phyloP scores from a whole-genome alignment of 2,888 invertebrate genomes.

The Chrysomela aeneicollis region DNA sequence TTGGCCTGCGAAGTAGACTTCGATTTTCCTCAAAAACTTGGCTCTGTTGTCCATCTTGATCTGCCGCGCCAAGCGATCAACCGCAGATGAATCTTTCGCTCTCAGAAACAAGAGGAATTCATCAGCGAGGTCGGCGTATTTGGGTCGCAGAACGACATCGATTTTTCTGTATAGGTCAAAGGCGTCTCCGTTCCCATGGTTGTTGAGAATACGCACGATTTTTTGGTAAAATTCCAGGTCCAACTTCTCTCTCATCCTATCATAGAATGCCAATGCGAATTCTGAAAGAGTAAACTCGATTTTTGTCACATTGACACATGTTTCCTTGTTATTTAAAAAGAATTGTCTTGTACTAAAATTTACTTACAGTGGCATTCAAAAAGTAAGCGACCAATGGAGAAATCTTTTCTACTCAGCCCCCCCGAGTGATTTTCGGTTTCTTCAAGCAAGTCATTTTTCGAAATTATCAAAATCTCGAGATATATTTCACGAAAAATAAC shows the following conservation, averaged over 20 bases:
- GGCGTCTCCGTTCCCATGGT: slow-evolving; percentile 72
- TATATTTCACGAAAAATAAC: too few relatives aligned
- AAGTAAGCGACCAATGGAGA: too few relatives aligned
- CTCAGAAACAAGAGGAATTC: slow-evolving; percentile 86
- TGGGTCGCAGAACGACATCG: slow-evolving; percentile 69
- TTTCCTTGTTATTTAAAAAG: too few relatives aligned
- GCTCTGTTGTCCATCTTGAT: slow-evolving; percentile 79
- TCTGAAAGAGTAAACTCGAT: slow-evolving; percentile 65
- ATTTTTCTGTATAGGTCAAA: slow-evolving; percentile 70
- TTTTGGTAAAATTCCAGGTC: slow-evolving; percentile 68
- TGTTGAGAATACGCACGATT: slow-evolving; percentile 73
- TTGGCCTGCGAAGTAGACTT: slow-evolving; percentile 74
- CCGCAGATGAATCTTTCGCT: slow-evolving; percentile 81
- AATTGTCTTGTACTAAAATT: too few relatives aligned
- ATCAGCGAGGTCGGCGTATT: slow-evolving; percentile 78
- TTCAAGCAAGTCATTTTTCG: too few relatives aligned
- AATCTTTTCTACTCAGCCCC: too few relatives aligned
- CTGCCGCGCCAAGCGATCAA: slow-evolving; percentile 82
- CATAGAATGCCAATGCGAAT: slow-evolving; percentile 75
- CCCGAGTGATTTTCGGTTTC: too few relatives aligned
- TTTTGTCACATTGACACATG: too few relatives aligned
- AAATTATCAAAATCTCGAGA: too few relatives aligned
- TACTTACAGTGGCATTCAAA: too few relatives aligned
- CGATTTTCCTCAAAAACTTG: slow-evolving; percentile 75
- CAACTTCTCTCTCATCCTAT: slow-evolving; percentile 71